Conservation (phyloP, 2,888 invertebrate genomes). For the Melieria picta region DNA sequence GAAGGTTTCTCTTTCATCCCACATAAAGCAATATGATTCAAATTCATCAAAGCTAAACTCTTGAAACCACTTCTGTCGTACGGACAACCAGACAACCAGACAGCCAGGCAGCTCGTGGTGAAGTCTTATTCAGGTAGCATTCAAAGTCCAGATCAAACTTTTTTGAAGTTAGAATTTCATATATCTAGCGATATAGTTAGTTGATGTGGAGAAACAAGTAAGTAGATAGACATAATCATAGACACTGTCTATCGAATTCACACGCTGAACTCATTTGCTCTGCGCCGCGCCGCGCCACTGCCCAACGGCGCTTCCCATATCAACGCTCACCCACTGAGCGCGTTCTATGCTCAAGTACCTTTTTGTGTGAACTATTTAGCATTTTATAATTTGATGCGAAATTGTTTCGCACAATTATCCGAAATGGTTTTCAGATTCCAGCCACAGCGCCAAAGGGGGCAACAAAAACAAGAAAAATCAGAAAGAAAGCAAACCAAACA, state of each 20-base stretch:
- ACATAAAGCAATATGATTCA: too few species aligned
- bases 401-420: constrained; percentile 8
- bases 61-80: too few species aligned
- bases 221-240: background rate
- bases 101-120: too few species aligned
- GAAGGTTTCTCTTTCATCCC: too few species aligned
- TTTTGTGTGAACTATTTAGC: background rate
- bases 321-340: background rate
- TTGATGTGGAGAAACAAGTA: background rate
- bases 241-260: background rate
- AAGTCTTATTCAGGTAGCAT: too few species aligned
- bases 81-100: too few species aligned
- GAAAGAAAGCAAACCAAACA: background rate
- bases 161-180: background rate
- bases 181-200: background rate
- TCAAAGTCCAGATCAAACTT: background rate
- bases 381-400: constrained; percentile 13
- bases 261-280: too few species aligned
- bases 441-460: too few species aligned
- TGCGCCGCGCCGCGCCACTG: too few species aligned
- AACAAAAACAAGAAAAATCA: background rate
- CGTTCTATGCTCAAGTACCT: background rate
- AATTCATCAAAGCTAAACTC: too few species aligned
- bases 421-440: background rate
- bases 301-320: background rate